phyloP scores from a whole-genome alignment of 2,113 vertebrate genomes.

The Seriola quinqueradiata region DNA sequence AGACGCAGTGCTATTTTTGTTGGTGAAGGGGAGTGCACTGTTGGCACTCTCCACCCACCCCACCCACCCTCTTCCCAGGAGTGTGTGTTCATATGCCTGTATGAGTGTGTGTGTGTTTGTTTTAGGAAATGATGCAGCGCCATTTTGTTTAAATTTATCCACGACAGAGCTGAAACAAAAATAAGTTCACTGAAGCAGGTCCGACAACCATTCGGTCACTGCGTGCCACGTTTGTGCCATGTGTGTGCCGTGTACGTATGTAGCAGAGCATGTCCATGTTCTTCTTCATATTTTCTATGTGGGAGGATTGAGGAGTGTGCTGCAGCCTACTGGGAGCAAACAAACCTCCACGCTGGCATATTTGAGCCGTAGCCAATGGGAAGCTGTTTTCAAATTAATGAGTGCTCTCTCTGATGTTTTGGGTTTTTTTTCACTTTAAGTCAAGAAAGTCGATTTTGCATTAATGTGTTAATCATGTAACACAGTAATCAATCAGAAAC shows the following conservation, averaged over 20 bases:
- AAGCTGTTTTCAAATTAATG: constrained; percentile 37
- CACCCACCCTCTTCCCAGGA: constrained; percentile 58
- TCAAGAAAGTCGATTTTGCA: not conserved
- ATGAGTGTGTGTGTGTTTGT: constrained; percentile 47
- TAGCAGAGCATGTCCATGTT: constrained; percentile 29
- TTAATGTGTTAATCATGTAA: not conserved
- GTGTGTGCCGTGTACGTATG: constrained; percentile 11
- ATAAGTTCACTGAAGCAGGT: constrained; percentile 46
- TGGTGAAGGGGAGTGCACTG: constrained; percentile 46
- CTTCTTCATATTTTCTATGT: constrained; percentile 40
- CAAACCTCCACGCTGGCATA: constrained; percentile 35
- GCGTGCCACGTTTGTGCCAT: constrained; percentile 9
- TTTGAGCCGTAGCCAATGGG: constrained; percentile 37
- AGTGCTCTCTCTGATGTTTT: constrained; percentile 6
- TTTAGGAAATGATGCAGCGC: constrained; percentile 66
- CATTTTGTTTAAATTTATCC: constrained; percentile 68
- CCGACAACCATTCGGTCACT: constrained; percentile 39
- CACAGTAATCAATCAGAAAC: constrained; percentile 2
- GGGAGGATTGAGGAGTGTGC: constrained; percentile 27
- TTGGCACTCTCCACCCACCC: constrained; percentile 61
- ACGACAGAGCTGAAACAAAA: constrained; percentile 57
- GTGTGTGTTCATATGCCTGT: constrained; percentile 39
- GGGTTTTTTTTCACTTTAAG: constrained; percentile 19
- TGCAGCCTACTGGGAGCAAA: constrained; percentile 46
- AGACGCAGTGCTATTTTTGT: constrained; percentile 68